phyloP scores from a whole-genome alignment of 2,888 invertebrate genomes.

The Cerastis rubricosa region DNA sequence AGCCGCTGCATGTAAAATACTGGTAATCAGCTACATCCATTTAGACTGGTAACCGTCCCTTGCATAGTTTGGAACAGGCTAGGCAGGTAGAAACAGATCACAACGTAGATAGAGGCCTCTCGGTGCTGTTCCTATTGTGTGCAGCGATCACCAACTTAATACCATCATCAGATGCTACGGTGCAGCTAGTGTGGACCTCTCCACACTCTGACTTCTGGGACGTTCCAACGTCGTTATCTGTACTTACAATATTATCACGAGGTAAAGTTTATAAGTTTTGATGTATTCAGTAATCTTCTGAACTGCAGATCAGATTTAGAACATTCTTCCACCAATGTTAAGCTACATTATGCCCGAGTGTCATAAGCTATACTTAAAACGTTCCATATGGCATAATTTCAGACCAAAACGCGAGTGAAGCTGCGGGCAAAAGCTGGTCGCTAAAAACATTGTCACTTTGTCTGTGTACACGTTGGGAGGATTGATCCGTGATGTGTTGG shows the following conservation, averaged over 20 bases:
- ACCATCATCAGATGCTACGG: not conserved
- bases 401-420: not conserved
- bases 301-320: not conserved
- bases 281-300: not conserved
- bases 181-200: not conserved
- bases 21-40: not conserved
- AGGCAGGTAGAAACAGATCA: not conserved
- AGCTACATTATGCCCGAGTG: not conserved
- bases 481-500: constrained; percentile 36
- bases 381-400: not conserved
- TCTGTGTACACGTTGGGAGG: not conserved
- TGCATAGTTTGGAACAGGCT: not conserved
- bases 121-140: not conserved
- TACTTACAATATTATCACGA: too few species aligned
- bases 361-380: not conserved
- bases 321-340: not conserved
- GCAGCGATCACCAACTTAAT: not conserved
- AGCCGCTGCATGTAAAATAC: not conserved
- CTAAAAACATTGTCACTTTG: not conserved
- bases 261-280: not conserved
- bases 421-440: not conserved
- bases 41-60: not conserved
- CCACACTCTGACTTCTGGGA: not conserved
- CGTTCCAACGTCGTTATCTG: not conserved
- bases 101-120: not conserved